These are phyloP conservation scores for Glaucidium brasilianum DNA, from an alignment of 2,113 vertebrate species.

Conservation along the genomic window DNA sequence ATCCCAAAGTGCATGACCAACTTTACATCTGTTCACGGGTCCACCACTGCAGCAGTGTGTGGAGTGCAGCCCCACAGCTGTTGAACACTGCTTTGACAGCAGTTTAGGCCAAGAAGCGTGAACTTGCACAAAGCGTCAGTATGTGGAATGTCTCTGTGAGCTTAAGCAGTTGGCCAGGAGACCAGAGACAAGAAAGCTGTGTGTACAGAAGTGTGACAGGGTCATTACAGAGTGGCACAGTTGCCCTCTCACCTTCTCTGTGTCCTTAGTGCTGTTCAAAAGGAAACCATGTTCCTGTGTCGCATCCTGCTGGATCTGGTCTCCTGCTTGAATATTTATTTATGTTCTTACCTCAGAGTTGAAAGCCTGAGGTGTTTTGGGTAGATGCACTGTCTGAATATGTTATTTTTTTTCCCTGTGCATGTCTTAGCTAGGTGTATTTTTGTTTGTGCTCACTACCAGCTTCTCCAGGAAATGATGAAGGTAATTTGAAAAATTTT, in stretches of 20 bases:
- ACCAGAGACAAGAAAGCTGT: neutral
- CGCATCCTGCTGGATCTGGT: neutral
- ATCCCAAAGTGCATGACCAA: neutral
- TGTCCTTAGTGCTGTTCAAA: neutral
- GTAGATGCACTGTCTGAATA: neutral
- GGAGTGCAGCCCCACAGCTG: neutral
- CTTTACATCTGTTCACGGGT: neutral
- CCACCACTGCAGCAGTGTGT: neutral
- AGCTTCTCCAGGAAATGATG: neutral
- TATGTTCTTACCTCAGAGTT: neutral
- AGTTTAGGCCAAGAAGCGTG: neutral
- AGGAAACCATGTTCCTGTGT: neutral
- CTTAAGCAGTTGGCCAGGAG: neutral
- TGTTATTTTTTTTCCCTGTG: rapidly evolving
- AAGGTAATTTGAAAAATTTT: neutral
- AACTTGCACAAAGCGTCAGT: neutral
- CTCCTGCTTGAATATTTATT: neutral
- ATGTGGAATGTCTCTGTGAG: neutral
- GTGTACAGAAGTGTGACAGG: neutral
- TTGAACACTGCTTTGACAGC: neutral
- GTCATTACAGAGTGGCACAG: neutral
- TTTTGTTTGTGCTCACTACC: neutral
- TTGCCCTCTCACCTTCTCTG: neutral
- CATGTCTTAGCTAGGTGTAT: neutral
- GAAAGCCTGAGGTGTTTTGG: neutral